Evolutionary conservation across 2,113 vertebrate species (phyloP).

Genomic region (Eretmochelys imbricata): DNA sequence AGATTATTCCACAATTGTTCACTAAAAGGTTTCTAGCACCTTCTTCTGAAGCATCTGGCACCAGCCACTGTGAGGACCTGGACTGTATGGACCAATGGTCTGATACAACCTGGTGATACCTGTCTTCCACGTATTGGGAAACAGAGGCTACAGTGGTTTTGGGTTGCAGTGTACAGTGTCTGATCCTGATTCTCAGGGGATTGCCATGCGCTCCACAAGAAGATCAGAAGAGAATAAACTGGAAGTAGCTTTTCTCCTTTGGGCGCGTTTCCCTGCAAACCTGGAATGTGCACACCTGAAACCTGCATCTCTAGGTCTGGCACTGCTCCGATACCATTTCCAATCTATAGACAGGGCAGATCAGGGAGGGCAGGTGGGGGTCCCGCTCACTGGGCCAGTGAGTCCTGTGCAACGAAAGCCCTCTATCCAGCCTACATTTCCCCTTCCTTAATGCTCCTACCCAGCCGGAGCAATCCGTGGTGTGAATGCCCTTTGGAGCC

Average conservation of each 20-base stretch:
- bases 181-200: background rate
- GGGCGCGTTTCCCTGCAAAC: too few species aligned
- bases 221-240: background rate
- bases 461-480: too few species aligned
- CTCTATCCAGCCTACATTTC: too few species aligned
- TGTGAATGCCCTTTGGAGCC: too few species aligned
- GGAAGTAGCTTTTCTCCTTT: background rate
- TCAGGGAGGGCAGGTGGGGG: background rate
- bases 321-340: background rate
- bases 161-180: background rate
- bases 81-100: background rate
- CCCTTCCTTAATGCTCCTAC: too few species aligned
- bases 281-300: too few species aligned
- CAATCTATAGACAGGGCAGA: background rate
- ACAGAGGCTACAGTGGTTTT: background rate
- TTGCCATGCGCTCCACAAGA: background rate
- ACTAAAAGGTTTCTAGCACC: background rate
- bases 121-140: background rate
- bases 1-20: background rate
- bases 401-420: too few species aligned
- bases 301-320: too few species aligned
- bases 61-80: background rate
- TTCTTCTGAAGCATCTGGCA: background rate
- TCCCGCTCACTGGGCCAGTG: too few species aligned
- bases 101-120: background rate